A percentile compares a stretch with the other conserved stretches of the same genome.
phyloP scores from a whole-genome alignment of 2,797 vertebrate species.

The Galago senegalensis region DNA sequence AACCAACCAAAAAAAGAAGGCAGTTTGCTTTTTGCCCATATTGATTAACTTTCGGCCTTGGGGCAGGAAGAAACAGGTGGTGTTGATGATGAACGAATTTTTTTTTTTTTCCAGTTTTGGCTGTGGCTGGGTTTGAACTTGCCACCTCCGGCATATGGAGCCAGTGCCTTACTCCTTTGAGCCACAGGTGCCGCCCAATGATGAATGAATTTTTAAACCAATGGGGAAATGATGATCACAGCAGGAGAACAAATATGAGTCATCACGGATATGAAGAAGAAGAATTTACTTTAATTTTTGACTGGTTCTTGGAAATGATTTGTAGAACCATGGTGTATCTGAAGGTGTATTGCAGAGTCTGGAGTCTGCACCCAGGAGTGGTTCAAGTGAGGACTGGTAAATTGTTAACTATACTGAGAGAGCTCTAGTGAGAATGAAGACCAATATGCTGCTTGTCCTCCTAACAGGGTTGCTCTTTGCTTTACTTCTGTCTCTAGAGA shows the following conservation, averaged over 20 bases:
- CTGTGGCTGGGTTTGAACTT: too few species aligned
- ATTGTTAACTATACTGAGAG: neutral
- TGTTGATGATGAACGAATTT: neutral
- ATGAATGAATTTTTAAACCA: too few species aligned
- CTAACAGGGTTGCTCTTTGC: neutral
- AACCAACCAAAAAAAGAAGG: too few species aligned
- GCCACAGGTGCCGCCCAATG: too few species aligned
- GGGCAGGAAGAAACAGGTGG: neutral
- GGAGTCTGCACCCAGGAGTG: neutral
- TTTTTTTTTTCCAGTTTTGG: too few species aligned
- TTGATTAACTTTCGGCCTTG: neutral
- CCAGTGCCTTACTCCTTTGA: too few species aligned
- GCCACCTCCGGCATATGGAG: too few species aligned
- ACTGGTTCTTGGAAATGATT: neutral
- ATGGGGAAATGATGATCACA: neutral
- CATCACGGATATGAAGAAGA: neutral
- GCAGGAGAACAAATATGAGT: neutral
- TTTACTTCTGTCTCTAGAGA: conserved; percentile 20
- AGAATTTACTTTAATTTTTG: conserved; percentile 2
- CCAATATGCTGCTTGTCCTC: neutral
- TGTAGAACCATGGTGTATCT: neutral
- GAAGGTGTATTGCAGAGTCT: neutral
- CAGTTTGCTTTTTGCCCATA: neutral
- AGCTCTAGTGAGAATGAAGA: conserved; percentile 12
- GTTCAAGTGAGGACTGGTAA: neutral